Evolutionary conservation across 2,113 vertebrate species (phyloP).

Genomic region (Anthoscopus minutus): DNA sequence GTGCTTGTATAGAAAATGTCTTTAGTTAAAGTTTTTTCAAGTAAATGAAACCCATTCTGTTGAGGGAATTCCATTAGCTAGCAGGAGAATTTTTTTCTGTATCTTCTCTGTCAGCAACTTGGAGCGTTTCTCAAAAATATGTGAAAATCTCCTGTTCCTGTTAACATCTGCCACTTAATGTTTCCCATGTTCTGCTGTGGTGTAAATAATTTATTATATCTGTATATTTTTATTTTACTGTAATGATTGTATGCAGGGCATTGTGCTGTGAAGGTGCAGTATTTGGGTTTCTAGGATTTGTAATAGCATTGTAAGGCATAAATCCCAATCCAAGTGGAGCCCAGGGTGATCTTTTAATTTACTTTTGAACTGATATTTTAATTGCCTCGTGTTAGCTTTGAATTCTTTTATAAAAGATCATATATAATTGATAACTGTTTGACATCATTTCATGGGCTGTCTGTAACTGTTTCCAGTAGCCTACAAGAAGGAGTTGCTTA

Average conservation of each 20-base stretch:
- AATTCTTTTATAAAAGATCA: background rate
- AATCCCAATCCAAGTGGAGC: background rate
- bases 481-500: background rate
- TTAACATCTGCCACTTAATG: background rate
- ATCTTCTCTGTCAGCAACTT: slow-evolving; percentile 19
- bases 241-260: background rate
- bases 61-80: background rate
- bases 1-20: background rate
- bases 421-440: background rate
- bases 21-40: background rate
- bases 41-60: background rate
- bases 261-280: background rate
- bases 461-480: background rate
- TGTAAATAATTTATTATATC: background rate
- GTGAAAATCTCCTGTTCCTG: background rate
- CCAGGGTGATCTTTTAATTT: background rate
- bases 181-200: background rate
- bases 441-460: background rate
- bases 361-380: background rate
- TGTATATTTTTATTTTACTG: background rate
- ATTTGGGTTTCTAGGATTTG: background rate
- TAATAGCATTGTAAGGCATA: background rate
- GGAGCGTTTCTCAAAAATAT: background rate
- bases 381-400: background rate
- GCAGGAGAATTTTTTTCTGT: background rate